Conservation (phyloP, 1,140 invertebrate species). For the Caenorhabditis inopinata region DNA sequence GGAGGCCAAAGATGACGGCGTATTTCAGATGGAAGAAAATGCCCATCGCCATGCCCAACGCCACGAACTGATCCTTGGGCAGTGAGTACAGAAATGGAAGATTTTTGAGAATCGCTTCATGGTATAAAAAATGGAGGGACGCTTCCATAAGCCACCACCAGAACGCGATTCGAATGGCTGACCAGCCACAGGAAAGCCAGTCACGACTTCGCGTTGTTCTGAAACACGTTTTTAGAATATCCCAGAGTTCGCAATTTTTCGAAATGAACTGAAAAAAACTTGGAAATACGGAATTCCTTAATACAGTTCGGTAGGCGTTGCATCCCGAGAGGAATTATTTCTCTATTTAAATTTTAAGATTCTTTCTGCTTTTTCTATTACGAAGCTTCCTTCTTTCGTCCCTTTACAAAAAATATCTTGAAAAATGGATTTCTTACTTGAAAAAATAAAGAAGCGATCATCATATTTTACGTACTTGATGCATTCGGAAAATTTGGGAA, state of each 20-base stretch:
- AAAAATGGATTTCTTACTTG: too few species aligned
- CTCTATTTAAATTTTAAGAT: too few species aligned
- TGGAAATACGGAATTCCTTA: too few species aligned
- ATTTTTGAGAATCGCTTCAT: conserved; percentile 59
- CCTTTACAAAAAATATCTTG: too few species aligned
- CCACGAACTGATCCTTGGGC: conserved; percentile 63
- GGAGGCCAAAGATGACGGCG: conserved; percentile 65
- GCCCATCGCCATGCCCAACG: conserved; percentile 65
- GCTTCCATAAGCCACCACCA: conserved; percentile 61
- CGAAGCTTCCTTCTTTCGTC: too few species aligned
- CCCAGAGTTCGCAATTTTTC: not conserved
- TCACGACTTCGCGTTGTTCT: not conserved
- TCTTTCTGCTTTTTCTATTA: too few species aligned
- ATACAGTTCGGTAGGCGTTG: too few species aligned
- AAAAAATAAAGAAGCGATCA: too few species aligned
- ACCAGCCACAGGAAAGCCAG: conserved; percentile 22
- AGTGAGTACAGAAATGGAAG: conserved; percentile 51
- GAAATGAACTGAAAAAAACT: too few species aligned
- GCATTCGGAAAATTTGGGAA: too few species aligned
- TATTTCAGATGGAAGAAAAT: conserved; percentile 66
- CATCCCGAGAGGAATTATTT: too few species aligned
- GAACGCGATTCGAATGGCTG: conserved; percentile 54
- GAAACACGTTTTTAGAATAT: not conserved
- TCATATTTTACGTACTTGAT: too few species aligned
- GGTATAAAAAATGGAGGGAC: conserved; percentile 64